A percentile compares a stretch with the other conserved stretches of the same genome.
Conservation (phyloP, 2,888 invertebrate genomes). For the Malthinus seriepunctatus region DNA sequence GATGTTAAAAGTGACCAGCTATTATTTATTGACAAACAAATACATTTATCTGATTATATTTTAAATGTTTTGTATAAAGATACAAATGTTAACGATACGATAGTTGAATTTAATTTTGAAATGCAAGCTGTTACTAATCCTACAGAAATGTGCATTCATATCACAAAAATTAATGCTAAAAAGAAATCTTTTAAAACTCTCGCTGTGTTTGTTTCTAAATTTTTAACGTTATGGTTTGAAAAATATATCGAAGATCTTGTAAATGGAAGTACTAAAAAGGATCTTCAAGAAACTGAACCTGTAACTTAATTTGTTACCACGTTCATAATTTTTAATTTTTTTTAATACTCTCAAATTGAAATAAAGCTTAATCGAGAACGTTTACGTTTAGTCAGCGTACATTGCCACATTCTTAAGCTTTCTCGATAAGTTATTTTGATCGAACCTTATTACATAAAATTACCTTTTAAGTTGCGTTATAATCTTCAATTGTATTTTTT, state of each 20-base stretch:
- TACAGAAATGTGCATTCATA: conserved; percentile 36
- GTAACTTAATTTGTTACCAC: background rate
- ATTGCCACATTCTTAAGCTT: no score
- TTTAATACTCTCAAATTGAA: background rate
- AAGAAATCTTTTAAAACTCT: conserved; percentile 46
- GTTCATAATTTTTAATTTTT: background rate
- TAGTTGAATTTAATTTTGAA: conserved; percentile 46
- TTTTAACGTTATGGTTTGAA: conserved; percentile 45
- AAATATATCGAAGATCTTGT: conserved; percentile 36
- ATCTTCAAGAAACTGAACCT: no score
- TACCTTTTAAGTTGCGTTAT: no score
- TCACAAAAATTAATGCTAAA: conserved; percentile 41
- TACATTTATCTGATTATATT: conserved; percentile 46
- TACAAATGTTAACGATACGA: conserved; percentile 26
- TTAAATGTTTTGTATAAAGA: conserved; percentile 35
- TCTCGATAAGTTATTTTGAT: no score
- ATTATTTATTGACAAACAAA: conserved; percentile 48
- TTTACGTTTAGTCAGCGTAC: no score
- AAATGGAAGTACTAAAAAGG: background rate
- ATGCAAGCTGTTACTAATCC: conserved; percentile 42
- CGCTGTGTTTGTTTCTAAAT: conserved; percentile 38
- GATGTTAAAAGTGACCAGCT: conserved; percentile 35
- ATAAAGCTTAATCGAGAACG: no score
- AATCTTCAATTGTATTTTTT: no score
- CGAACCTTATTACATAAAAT: no score